Base-by-base conservation (phyloP, 2,888 invertebrate genomes). In the Himalopsyche tibetana region DNA sequence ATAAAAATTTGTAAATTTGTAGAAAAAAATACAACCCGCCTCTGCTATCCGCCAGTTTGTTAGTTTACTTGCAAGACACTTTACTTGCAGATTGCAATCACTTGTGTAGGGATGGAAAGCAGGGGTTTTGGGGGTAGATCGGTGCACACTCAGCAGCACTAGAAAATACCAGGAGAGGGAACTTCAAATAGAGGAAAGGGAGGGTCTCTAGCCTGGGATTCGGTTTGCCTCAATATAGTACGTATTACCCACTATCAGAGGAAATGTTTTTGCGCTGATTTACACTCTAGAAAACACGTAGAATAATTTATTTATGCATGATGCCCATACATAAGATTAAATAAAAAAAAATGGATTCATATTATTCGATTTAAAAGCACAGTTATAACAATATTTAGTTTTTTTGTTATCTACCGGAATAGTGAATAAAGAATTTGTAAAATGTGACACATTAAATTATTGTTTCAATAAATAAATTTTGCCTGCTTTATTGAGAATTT, bases 21-120 rank as follows among this genome's bases (percentile, higher is more conserved):
- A 28, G 8, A 51, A 51, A 63, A 63, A 63, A 36, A 0, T 1
- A 74, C 12, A 38, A 74, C 5, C 36, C 74, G 6, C 36, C 74
- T 36, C 74, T 74, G 74, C 38, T 15, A 28, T 28, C 15, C 36
- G 74, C 36, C 15, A 74, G 74, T 74, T 74, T 74, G 74, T 74
- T 74, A 36, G 74, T 74, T 74, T 74, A 74, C 74, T 74, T 74
- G 74, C 36, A 36, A 74, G 74, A 74, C 74, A 74, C 74, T 74
- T 74, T 74, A 36, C 74, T 74, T 74, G 74, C 74, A 74, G 74
- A 74, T 74, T 74, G 74, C 74, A 74, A 74, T 74, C 74, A 74
- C 74, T 74, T 74, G 36, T 74, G 74, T 28, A 74, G 74, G 74
- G 74, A 36, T 74, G 74, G 74, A 63, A 74, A 36, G 74, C 74